These are phyloP conservation scores for Perccottus glenii DNA, from an alignment of 2,113 vertebrate genomes.

Conservation along the genomic window DNA sequence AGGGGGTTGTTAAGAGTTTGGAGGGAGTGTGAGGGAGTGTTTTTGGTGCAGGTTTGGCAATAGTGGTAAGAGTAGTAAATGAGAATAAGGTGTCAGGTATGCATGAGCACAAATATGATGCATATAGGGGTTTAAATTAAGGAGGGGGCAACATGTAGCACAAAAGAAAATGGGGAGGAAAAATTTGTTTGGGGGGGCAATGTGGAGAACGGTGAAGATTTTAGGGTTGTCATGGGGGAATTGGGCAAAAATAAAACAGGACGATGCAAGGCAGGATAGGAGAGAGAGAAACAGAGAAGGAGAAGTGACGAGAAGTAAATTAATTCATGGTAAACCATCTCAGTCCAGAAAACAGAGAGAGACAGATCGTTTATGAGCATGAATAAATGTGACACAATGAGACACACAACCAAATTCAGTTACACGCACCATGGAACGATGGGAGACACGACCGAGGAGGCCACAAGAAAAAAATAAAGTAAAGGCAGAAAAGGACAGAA, in stretches of 20 bases:
- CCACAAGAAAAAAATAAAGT: constrained; percentile 27
- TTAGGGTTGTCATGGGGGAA: not conserved
- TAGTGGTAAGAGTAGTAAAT: constrained; percentile 70
- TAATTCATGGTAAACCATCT: constrained; percentile 78
- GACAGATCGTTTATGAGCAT: constrained; percentile 62
- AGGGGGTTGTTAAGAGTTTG: constrained; percentile 66
- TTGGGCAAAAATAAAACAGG: constrained; percentile 32
- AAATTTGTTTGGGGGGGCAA: not conserved
- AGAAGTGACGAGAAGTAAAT: constrained; percentile 76
- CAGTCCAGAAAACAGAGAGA: constrained; percentile 73
- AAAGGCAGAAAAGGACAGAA: constrained; percentile 38
- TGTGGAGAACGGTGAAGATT: not conserved
- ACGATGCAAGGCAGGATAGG: constrained; percentile 24
- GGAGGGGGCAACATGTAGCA: constrained; percentile 2
- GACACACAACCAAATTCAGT: constrained; percentile 25
- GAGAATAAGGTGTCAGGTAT: constrained; percentile 56
- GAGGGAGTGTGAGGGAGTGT: constrained; percentile 72
- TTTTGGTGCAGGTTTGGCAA: constrained; percentile 66
- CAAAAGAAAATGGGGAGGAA: not conserved
- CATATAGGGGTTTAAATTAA: constrained; percentile 18
- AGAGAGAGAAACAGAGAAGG: constrained; percentile 54
- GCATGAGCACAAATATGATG: constrained; percentile 56
- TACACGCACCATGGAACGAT: constrained; percentile 40
- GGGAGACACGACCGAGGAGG: constrained; percentile 24
- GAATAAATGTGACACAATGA: constrained; percentile 51